phyloP scores from a whole-genome alignment of 2,888 invertebrate species.

The Pollenia amentaria region DNA sequence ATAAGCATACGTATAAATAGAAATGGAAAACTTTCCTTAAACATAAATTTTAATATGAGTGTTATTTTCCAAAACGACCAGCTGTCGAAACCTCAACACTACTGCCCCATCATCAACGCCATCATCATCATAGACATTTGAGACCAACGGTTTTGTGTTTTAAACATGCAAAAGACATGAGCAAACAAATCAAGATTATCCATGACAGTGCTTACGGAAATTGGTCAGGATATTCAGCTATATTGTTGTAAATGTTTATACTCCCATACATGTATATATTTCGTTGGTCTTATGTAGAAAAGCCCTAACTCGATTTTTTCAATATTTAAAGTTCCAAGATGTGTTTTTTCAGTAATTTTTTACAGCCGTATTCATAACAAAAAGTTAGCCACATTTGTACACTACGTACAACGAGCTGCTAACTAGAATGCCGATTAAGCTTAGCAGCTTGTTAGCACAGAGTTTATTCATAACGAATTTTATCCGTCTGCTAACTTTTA shows the following conservation, averaged over 20 bases:
- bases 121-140: background rate
- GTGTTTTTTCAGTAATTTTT: too few relatives aligned
- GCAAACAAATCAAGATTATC: slow-evolving; percentile 59
- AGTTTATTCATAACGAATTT: too few relatives aligned
- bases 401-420: too few relatives aligned
- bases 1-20: background rate
- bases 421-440: too few relatives aligned
- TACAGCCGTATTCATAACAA: too few relatives aligned
- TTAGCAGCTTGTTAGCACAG: too few relatives aligned
- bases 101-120: background rate
- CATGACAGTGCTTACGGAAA: slow-evolving; percentile 45
- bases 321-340: too few relatives aligned
- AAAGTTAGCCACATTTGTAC: too few relatives aligned
- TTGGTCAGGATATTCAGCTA: slow-evolving; percentile 58
- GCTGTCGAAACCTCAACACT: background rate
- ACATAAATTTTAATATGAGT: background rate
- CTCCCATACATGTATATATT: background rate
- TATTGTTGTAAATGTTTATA: slow-evolving; percentile 16
- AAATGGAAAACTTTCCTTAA: slow-evolving; percentile 12
- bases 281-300: background rate
- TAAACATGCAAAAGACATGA: slow-evolving; percentile 14
- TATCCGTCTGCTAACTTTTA: too few relatives aligned
- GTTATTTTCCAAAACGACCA: background rate
- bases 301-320: too few relatives aligned
- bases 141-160: background rate